Percentiles rank a stretch among this genome's conserved stretches.
phyloP scores from a whole-genome alignment of 2,113 vertebrate genomes.

The Melanostigma gelatinosum region DNA sequence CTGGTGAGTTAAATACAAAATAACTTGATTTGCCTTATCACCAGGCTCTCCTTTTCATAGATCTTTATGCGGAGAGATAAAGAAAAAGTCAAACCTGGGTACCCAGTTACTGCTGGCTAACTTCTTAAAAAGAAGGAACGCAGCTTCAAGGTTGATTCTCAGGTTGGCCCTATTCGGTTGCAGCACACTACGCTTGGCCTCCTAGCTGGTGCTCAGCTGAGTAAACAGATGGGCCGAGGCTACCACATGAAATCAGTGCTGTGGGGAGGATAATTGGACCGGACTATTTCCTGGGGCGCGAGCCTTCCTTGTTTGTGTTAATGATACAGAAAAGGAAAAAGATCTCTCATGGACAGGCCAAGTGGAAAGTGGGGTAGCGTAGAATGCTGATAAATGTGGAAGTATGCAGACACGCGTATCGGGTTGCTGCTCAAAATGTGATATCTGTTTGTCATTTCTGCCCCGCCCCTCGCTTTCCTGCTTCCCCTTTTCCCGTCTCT shows the following conservation, averaged over 20 bases:
- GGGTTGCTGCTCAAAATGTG: conserved; percentile 60
- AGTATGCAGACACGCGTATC: conserved; percentile 61
- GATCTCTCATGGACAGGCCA: conserved; percentile 51
- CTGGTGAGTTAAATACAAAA: conserved; percentile 11
- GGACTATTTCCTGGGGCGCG: conserved; percentile 80
- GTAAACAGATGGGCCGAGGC: conserved; percentile 81
- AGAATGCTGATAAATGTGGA: conserved; percentile 56
- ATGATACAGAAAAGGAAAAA: conserved; percentile 72
- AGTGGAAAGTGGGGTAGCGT: conserved; percentile 56
- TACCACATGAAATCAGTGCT: conserved; percentile 73
- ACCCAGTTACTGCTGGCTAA: conserved; percentile 16
- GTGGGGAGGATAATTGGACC: conserved; percentile 77
- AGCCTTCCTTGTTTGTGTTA: conserved; percentile 78
- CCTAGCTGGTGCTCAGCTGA: conserved; percentile 78
- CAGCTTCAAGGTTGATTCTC: conserved; percentile 69
- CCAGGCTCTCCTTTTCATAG: conserved; percentile 2
- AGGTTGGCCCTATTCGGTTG: conserved; percentile 76
- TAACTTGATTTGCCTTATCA: background rate
- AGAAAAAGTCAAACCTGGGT: conserved; percentile 8
- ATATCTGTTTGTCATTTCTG: conserved; percentile 59
- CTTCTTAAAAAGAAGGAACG: conserved; percentile 56
- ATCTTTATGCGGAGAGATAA: conserved; percentile 5
- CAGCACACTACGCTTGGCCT: conserved; percentile 64
- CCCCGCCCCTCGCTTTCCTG: conserved; percentile 11
- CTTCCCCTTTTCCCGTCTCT: conserved; percentile 9